Percentiles rank a stretch among this genome's conserved stretches.
These are phyloP conservation scores for Gallinago paraguaiae DNA, from an alignment of 2,113 vertebrate species.

Conservation along the genomic window DNA sequence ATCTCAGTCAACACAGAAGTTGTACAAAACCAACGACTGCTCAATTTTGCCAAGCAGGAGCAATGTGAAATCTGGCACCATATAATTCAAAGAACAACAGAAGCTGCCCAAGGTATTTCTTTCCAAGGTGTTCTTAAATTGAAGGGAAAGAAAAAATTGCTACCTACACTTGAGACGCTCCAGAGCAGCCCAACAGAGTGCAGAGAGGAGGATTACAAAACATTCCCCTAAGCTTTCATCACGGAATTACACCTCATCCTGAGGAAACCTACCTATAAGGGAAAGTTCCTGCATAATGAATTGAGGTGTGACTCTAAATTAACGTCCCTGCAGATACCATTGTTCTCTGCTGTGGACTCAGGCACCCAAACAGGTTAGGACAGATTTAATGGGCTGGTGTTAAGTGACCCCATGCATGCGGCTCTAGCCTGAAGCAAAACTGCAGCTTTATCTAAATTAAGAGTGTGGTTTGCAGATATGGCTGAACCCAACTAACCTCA, in stretches of 20 bases:
- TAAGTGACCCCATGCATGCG: neutral
- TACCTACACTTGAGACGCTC: rapidly evolving
- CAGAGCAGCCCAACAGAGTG: neutral
- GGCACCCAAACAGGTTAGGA: neutral
- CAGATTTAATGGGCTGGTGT: neutral
- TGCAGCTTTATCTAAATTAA: neutral
- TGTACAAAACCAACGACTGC: neutral
- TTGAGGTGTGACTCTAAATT: neutral
- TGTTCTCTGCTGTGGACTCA: neutral
- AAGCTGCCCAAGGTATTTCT: neutral
- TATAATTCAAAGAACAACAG: neutral
- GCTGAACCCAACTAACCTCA: neutral
- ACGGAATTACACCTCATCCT: neutral
- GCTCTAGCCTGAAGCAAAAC: neutral
- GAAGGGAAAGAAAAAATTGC: neutral
- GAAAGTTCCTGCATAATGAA: constrained; percentile 27
- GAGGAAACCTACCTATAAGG: neutral
- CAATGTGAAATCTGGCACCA: neutral
- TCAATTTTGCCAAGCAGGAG: neutral
- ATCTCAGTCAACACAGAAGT: neutral
- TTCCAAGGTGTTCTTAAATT: neutral
- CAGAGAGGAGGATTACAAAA: neutral
- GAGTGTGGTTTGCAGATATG: neutral
- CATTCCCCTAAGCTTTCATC: neutral
- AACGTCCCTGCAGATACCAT: neutral